Evolutionary conservation across 2,113 vertebrate species (phyloP).

Genomic region (Pangasianodon hypophthalmus): DNA sequence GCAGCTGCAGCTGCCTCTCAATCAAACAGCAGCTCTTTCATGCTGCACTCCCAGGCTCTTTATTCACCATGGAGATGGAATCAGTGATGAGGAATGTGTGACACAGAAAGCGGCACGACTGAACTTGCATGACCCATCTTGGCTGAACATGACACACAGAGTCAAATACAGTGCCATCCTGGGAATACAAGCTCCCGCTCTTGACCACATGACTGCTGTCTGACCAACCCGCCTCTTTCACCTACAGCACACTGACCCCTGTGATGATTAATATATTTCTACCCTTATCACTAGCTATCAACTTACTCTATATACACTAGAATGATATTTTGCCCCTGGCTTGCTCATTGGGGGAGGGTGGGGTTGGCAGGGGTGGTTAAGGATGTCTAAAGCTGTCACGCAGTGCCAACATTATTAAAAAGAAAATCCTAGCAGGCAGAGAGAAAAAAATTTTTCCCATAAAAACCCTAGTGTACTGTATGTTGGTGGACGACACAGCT

Average conservation of each 20-base stretch:
- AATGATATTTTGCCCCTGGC: not conserved
- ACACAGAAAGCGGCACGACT: not conserved
- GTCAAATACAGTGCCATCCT: not conserved
- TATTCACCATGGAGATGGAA: slow-evolving; percentile 15
- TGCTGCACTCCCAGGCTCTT: not conserved
- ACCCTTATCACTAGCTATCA: not conserved
- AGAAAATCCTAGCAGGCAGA: not conserved
- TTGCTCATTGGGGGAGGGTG: not conserved
- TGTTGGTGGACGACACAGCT: not conserved
- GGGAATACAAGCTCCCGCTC: not conserved
- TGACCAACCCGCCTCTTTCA: not conserved
- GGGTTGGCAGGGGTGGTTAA: not conserved
- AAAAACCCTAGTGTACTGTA: not conserved
- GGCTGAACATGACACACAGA: not conserved
- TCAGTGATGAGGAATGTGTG: slow-evolving; percentile 29
- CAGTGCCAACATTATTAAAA: not conserved
- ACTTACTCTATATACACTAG: not conserved
- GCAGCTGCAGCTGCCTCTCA: not conserved
- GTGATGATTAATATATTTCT: not conserved
- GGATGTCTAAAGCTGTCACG: not conserved
- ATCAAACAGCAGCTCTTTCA: not conserved
- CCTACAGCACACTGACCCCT: not conserved
- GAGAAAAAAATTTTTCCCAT: not conserved
- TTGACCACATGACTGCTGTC: not conserved
- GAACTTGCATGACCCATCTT: not conserved